These are phyloP conservation scores for Euphonia xanthogaster DNA, from an alignment of 2,797 vertebrate species.

Conservation along the genomic window DNA sequence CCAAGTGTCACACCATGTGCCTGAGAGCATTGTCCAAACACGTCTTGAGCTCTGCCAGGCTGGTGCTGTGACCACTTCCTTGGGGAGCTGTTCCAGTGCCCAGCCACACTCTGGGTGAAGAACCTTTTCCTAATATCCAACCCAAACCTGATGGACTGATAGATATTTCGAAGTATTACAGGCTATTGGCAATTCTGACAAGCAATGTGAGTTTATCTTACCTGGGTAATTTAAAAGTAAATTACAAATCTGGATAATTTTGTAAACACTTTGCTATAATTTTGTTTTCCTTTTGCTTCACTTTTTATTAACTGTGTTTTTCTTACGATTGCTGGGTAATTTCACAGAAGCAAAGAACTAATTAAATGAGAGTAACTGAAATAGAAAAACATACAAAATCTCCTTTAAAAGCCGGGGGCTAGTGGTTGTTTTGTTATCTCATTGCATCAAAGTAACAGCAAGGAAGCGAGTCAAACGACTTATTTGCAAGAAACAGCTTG, in stretches of 20 bases:
- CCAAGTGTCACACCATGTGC: no score
- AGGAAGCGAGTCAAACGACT: background rate
- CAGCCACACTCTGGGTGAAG: rapidly evolving
- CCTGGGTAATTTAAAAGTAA: background rate
- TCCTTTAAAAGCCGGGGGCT: background rate
- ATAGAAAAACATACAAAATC: background rate
- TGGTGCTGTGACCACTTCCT: background rate
- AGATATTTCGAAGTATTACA: background rate
- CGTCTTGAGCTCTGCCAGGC: background rate
- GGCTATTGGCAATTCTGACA: background rate
- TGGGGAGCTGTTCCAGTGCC: background rate
- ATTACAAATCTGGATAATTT: background rate
- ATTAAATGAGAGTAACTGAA: background rate
- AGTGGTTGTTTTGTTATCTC: background rate
- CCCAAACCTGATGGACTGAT: background rate
- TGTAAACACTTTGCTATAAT: background rate
- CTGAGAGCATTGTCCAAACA: rapidly evolving
- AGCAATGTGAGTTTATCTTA: background rate
- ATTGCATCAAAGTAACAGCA: background rate
- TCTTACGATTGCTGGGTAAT: background rate
- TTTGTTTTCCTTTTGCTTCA: background rate
- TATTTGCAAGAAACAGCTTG: background rate
- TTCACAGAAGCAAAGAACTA: background rate
- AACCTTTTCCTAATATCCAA: background rate
- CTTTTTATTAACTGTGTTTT: background rate